phyloP scores from a whole-genome alignment of 2,113 vertebrate species.

The Cariama cristata region DNA sequence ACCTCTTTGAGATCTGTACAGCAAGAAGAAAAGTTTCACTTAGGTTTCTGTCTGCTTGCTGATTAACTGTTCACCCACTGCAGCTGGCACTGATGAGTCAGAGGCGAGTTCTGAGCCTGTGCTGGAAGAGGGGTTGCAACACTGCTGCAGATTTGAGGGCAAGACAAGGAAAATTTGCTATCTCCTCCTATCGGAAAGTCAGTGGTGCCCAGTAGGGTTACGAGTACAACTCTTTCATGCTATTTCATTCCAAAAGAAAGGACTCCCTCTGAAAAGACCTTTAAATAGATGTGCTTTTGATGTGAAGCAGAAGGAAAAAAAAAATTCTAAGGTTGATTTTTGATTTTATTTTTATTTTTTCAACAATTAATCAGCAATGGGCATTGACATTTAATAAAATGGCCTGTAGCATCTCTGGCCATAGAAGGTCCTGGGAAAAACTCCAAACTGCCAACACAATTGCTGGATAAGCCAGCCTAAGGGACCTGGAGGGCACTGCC shows the following conservation, averaged over 20 bases:
- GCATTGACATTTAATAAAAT: conserved; percentile 69
- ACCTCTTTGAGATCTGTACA: neutral
- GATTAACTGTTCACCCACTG: neutral
- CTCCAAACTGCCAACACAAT: conserved; percentile 56
- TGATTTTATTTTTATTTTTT: neutral
- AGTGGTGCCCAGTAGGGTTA: neutral
- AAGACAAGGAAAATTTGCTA: neutral
- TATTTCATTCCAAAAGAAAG: neutral
- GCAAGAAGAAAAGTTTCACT: neutral
- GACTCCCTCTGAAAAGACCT: neutral
- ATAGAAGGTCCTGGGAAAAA: conserved; percentile 53
- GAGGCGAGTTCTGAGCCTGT: neutral
- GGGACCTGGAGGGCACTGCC: conserved; percentile 22
- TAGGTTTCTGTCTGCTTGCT: neutral
- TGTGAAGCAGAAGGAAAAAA: neutral
- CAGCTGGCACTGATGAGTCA: neutral
- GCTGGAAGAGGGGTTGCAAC: neutral
- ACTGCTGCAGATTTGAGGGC: neutral
- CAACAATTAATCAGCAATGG: conserved; percentile 12
- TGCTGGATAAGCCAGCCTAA: conserved; percentile 33
- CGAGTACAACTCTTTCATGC: neutral
- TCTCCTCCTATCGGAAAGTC: neutral
- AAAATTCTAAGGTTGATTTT: neutral
- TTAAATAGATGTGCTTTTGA: neutral
- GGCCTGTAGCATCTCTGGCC: conserved; percentile 46